These are phyloP conservation scores for Parus major DNA, from an alignment of 2,113 vertebrate genomes.

Conservation along the genomic window DNA sequence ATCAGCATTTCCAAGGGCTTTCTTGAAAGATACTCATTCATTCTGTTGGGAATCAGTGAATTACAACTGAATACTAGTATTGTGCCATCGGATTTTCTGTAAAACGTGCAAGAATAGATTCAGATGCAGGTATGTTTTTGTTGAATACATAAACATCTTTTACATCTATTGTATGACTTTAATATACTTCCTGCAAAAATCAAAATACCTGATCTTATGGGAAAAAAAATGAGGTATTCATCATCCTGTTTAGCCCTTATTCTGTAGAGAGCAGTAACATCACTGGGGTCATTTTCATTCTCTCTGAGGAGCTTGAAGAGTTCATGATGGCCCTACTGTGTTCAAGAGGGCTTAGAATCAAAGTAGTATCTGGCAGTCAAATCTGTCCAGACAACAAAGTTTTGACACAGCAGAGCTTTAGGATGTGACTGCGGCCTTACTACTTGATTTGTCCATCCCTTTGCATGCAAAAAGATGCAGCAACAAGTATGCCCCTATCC, in stretches of 20 bases:
- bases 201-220: neutral
- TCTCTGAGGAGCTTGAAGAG: neutral
- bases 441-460: neutral
- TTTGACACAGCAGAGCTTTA: neutral
- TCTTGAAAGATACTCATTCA: conserved; percentile 57
- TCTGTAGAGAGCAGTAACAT: neutral
- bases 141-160: conserved; percentile 19
- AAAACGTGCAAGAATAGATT: conserved; percentile 34
- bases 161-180: neutral
- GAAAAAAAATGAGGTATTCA: neutral
- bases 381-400: neutral
- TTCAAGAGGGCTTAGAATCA: neutral
- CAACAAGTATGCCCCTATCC: neutral
- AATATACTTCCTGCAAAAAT: neutral
- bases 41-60: conserved; percentile 52
- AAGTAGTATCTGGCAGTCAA: neutral
- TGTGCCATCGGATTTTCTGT: conserved; percentile 1
- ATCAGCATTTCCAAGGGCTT: conserved; percentile 52
- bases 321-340: neutral
- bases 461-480: neutral
- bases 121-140: conserved; percentile 37
- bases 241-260: neutral
- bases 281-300: neutral
- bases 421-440: neutral
- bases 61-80: neutral